Evolutionary conservation across 2,888 invertebrate species (phyloP), one percentile per base, ranked within the genome.

Genomic region (Leptopterna dolabrata): DNA sequence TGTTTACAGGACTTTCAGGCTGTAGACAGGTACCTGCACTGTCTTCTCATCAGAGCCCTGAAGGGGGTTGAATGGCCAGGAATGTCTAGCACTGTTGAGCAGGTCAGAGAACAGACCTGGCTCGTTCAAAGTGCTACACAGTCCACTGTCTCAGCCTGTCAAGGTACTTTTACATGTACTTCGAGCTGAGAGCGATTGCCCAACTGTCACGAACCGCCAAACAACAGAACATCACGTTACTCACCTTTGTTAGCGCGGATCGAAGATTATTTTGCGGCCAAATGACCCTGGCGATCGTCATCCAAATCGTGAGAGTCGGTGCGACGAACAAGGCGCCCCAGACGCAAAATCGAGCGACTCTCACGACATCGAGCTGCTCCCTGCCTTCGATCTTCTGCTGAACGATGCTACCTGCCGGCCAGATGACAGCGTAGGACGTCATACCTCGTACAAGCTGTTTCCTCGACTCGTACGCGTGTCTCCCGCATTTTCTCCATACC

Each of bases 191-290:
- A 36, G 7, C 7, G 7, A 4, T 2, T 2, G 36, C 2, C 36
- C 36, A 36, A 2, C 36, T 36, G 36, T 2, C 2, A 36, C 36
- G 2, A 36, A 36, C 36, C 7, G 7, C 36, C 36, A 36, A 36
- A 36, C 36, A 7, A 36, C n/a, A n/a, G n/a, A 36, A 4, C 9
- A 63, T 11, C 7, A 24, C 24, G 0, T 63, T 27, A 70, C 14
- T 83, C 13, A 95, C 96, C 94, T 97, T 97, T 63, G 94, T 94
- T 14, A 96, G 91, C 16, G 95, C 96, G 89, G 94, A 94, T 91
- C 93, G 93, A 63, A 97, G 91, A 87, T 94, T 94, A 88, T 93
- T 94, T 80, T 94, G 94, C 29, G 97, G 97, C 95, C 96, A 96
- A 91, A 96, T 93, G 83, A 93, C 93, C 90, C 94, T 94, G n/a